These are phyloP conservation scores for Osmerus eperlanus DNA, from an alignment of 2,113 vertebrate species.

Conservation along the genomic window DNA sequence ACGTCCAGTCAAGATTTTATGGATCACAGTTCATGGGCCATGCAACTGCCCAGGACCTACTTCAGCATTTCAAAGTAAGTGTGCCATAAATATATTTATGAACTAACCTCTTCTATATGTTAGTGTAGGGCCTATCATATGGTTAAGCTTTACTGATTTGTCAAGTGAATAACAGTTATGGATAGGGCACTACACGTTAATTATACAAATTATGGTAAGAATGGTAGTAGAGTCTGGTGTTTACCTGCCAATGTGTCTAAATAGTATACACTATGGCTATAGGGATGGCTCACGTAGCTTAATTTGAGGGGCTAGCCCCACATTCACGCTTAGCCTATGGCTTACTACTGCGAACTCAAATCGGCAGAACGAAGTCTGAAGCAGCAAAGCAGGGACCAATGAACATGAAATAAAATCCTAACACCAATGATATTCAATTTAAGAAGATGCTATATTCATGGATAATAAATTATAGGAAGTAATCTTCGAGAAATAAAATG, in stretches of 20 bases:
- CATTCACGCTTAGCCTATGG: no score
- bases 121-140: no score
- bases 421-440: no score
- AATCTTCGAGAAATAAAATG: no score
- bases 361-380: no score
- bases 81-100: slow-evolving; percentile 8
- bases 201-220: background rate
- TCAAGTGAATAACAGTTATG: slow-evolving; percentile 10
- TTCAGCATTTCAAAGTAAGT: slow-evolving; percentile 33
- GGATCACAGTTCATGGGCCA: slow-evolving; percentile 26
- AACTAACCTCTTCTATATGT: background rate
- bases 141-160: background rate
- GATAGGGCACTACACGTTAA: background rate
- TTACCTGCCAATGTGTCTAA: background rate
- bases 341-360: no score
- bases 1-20: slow-evolving; percentile 20
- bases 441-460: no score
- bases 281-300: background rate
- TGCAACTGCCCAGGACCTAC: slow-evolving; percentile 19
- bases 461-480: no score
- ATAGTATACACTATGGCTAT: background rate
- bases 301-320: background rate
- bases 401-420: no score
- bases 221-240: background rate
- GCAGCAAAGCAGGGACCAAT: no score